phyloP scores from a whole-genome alignment of 2,888 invertebrate species.

The Acanthoscelides obtectus region DNA sequence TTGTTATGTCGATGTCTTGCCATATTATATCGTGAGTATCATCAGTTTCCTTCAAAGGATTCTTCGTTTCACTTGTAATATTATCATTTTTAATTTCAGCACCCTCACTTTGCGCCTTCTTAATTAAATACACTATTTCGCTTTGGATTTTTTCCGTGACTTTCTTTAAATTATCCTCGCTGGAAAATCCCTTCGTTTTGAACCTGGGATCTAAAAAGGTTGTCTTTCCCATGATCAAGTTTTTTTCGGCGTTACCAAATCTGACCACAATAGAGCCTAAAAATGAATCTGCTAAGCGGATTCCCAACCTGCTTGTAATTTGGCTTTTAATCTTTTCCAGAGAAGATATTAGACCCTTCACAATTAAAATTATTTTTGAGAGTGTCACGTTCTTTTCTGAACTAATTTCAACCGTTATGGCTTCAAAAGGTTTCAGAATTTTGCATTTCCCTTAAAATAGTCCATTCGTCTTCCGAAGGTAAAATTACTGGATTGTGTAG shows the following conservation, averaged over 20 bases:
- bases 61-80: no score
- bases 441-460: not conserved
- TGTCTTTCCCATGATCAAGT: not conserved
- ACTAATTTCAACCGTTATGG: not conserved
- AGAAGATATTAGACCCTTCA: not conserved
- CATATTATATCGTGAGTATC: not conserved
- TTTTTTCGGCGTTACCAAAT: not conserved
- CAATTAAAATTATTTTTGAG: no score
- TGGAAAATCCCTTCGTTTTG: not conserved
- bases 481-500: not conserved
- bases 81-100: no score
- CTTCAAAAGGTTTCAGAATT: not conserved
- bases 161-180: not conserved
- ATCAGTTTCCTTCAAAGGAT: not conserved
- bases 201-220: not conserved
- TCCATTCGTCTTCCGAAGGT: not conserved
- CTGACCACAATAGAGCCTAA: not conserved
- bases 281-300: not conserved
- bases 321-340: not conserved
- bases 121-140: not conserved
- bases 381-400: not conserved
- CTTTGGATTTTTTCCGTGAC: not conserved
- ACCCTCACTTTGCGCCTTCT: not conserved
- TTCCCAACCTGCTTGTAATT: not conserved
- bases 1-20: not conserved